A percentile compares a stretch with the other conserved stretches of the same genome.
phyloP scores from a whole-genome alignment of 2,113 vertebrate genomes.

The Mixornis gularis region DNA sequence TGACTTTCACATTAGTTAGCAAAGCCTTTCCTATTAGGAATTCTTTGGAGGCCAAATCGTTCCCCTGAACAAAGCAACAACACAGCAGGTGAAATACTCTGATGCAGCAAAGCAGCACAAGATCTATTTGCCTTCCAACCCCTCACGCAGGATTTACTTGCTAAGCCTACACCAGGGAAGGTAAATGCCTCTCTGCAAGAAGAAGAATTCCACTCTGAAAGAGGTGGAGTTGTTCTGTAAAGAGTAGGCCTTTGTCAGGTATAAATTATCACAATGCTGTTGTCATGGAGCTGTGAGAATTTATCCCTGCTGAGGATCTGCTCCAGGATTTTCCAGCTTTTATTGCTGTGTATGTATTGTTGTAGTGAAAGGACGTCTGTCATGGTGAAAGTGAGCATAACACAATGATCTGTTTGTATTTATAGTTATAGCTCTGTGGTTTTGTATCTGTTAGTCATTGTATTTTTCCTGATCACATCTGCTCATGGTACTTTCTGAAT shows the following conservation, averaged over 20 bases:
- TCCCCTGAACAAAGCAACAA: neutral
- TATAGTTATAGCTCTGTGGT: neutral
- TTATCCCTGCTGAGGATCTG: neutral
- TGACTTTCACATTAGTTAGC: constrained; percentile 25
- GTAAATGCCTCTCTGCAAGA: neutral
- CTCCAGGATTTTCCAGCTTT: constrained; percentile 1
- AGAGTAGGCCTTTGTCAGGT: neutral
- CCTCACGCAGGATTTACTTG: neutral
- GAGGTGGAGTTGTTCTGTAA: neutral
- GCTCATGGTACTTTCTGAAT: neutral
- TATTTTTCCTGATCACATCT: neutral
- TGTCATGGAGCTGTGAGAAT: neutral
- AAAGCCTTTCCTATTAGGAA: constrained; percentile 16
- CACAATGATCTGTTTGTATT: neutral
- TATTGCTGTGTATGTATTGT: neutral
- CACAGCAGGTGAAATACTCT: neutral
- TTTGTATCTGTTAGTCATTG: neutral
- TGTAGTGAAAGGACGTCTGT: neutral
- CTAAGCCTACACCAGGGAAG: neutral
- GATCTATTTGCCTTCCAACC: neutral
- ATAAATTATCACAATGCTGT: constrained; percentile 4
- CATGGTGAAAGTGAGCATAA: neutral
- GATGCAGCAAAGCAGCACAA: neutral
- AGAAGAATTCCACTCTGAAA: neutral
- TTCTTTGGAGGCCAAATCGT: neutral